Base-by-base conservation (phyloP, 2,888 invertebrate genomes). In the Byasa hedistus region DNA sequence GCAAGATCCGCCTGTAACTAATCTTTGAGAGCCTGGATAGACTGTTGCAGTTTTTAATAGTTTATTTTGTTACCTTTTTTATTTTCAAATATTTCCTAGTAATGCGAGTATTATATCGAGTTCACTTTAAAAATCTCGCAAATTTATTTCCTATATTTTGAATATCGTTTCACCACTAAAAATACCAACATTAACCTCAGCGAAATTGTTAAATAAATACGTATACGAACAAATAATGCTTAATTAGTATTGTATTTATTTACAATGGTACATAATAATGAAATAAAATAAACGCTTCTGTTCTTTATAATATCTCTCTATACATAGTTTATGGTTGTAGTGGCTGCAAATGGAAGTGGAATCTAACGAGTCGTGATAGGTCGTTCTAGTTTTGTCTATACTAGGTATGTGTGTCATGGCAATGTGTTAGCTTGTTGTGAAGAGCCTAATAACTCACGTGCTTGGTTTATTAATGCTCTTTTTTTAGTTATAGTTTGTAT, bases 341-440 rank as follows among this genome's bases (percentile, higher is more conserved):
- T 65, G 36, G 24, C 57, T 57, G 27, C 61, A 69, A 69, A 67
- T 69, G 66, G 65, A 68, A 69, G 65, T 74, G 65, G 69, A 56
- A 72, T 70, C 68, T 48, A 32, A 65, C 61, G 51, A 61, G 65
- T 44, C 17, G 22, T 69, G 68, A 61, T 71, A 73, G 66, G 73
- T 74, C 72, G 71, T 75, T 75, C 70, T 73, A 75, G 71, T 71
- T 72, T 71, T 71, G 73, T 61, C 82, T 79, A 75, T 84, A 82
- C 76, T 76, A 71, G 81, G 81, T 79, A 83, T 78, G 82, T 82
- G 75, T 87, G 87, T 86, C 87, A 88, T 70, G 86, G 86, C 73
- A 70, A 79, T 74, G 72, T 68, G 65, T 66, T 79, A 79, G 82
- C 82, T 56, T 58, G 22, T 48, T 55, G 19, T 21, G 52, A 52